phyloP scores from a whole-genome alignment of 64 coral and sea anemone genomes.

The Montipora capricornis region DNA sequence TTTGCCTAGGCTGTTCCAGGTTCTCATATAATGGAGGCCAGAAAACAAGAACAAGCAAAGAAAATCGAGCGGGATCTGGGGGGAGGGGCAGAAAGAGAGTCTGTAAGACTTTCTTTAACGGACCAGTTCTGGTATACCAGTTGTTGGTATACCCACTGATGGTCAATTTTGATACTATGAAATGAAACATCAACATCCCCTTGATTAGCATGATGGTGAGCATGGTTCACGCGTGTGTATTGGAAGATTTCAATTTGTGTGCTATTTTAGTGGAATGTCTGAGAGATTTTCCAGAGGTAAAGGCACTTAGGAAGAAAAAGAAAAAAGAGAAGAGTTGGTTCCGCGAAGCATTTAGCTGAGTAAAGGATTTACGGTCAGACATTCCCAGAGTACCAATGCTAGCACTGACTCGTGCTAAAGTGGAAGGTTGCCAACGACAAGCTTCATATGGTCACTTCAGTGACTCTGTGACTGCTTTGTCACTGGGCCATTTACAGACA shows the following conservation, averaged over 20 bases:
- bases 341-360: too few species aligned
- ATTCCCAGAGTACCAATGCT: neutral
- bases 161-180: neutral
- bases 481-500: neutral
- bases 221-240: neutral
- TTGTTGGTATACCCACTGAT: neutral
- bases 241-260: neutral
- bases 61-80: neutral
- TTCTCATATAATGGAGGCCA: neutral
- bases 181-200: neutral
- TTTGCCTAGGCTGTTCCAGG: neutral
- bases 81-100: neutral
- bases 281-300: constrained; percentile 15
- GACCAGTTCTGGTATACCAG: neutral
- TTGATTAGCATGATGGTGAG: neutral
- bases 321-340: too few species aligned
- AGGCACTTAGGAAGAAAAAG: neutral
- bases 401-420: neutral
- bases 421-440: neutral
- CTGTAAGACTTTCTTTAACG: constrained; percentile 1
- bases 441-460: neutral
- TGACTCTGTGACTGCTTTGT: neutral
- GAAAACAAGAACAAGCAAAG: neutral
- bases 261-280: constrained; percentile 7
- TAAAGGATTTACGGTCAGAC: too few species aligned